phyloP scores from a whole-genome alignment of 2,888 invertebrate genomes.

The Adelognathus sp. region DNA sequence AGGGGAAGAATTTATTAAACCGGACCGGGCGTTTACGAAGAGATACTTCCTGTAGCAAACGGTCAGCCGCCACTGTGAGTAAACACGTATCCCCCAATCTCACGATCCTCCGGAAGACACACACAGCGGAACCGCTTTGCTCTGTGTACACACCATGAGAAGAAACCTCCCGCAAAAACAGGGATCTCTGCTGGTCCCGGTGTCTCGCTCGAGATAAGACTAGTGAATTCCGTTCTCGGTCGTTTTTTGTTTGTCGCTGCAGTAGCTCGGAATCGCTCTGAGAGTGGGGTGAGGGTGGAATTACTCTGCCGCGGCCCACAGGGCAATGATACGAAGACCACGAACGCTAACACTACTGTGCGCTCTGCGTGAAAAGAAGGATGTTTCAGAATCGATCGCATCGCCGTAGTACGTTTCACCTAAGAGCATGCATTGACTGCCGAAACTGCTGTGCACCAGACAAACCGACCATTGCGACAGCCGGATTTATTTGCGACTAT shows the following conservation, averaged over 20 bases:
- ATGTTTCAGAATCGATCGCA: constrained; percentile 51
- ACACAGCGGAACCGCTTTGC: constrained; percentile 7
- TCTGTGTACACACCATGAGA: neutral
- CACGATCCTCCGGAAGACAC: constrained; percentile 14
- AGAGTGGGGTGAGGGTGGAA: constrained; percentile 14
- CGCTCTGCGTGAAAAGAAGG: constrained; percentile 46
- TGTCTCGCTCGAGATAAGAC: constrained; percentile 54
- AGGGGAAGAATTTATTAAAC: constrained; percentile 76
- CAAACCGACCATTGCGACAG: constrained; percentile 36
- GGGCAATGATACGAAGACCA: constrained; percentile 52
- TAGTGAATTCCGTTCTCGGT: constrained; percentile 51
- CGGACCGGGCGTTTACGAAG: constrained; percentile 61
- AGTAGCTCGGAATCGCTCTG: constrained; percentile 16
- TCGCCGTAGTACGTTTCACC: constrained; percentile 26
- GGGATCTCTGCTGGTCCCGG: constrained; percentile 41
- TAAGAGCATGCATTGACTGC: constrained; percentile 7
- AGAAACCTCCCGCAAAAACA: constrained; percentile 54
- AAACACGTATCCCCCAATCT: constrained; percentile 52
- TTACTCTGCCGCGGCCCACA: constrained; percentile 46
- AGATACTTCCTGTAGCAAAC: constrained; percentile 54
- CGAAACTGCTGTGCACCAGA: neutral
- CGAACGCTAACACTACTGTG: constrained; percentile 29
- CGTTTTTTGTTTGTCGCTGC: constrained; percentile 57
- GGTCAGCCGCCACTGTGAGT: constrained; percentile 35
- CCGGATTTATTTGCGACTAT: constrained; percentile 42